A percentile compares a stretch with the other conserved stretches of the same genome.
Evolutionary conservation across 2,113 vertebrate genomes (phyloP).

Genomic region (Poicephalus gulielmi): DNA sequence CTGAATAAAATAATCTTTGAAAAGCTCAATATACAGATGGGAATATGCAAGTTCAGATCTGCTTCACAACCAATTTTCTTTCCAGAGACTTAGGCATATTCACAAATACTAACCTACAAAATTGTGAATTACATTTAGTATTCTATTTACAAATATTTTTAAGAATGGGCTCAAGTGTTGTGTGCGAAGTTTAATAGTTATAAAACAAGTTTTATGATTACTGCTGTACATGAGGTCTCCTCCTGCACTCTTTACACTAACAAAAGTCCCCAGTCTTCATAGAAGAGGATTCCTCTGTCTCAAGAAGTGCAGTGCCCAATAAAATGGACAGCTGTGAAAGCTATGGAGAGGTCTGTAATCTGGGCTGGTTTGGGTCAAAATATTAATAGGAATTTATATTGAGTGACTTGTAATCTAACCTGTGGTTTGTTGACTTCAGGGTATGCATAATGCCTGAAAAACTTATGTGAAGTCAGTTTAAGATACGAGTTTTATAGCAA

Average conservation of each 20-base stretch:
- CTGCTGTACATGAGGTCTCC: not conserved
- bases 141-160: not conserved
- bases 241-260: not conserved
- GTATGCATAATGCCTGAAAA: not conserved
- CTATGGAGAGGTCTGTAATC: not conserved
- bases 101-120: not conserved
- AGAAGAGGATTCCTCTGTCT: not conserved
- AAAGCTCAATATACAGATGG: constrained; percentile 61
- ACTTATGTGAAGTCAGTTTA: constrained; percentile 31
- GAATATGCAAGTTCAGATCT: not conserved
- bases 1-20: constrained; percentile 74
- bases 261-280: not conserved
- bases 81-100: not conserved
- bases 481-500: constrained; percentile 69
- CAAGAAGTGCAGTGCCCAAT: not conserved
- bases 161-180: not conserved
- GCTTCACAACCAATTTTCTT: not conserved
- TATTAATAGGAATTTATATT: not conserved
- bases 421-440: constrained; percentile 15
- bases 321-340: not conserved
- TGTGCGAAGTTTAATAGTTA: not conserved
- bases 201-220: not conserved
- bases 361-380: not conserved
- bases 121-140: rapidly evolving
- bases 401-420: constrained; percentile 18